phyloP scores from a whole-genome alignment of 2,797 vertebrate species.

The Thamnophis elegans region DNA sequence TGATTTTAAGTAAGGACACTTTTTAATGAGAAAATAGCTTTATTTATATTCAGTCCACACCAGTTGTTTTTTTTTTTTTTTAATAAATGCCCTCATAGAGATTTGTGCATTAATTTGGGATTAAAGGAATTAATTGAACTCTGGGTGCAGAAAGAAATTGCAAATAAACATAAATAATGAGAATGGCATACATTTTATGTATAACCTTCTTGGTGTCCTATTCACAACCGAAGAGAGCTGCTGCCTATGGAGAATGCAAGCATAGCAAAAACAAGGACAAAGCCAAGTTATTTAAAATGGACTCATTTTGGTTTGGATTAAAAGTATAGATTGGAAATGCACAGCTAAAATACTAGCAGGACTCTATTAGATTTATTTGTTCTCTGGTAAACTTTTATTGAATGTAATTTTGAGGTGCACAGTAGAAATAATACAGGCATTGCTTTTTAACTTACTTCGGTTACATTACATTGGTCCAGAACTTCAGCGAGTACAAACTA shows the following conservation, averaged over 20 bases:
- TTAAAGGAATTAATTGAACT: neutral
- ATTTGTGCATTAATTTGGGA: neutral
- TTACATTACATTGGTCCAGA: neutral
- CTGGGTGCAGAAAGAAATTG: neutral
- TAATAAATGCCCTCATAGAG: neutral
- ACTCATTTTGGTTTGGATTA: neutral
- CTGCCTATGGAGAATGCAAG: neutral
- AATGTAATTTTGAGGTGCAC: neutral
- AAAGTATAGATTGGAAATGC: neutral
- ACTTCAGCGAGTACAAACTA: neutral
- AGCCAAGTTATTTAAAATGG: neutral
- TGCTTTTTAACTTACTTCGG: neutral
- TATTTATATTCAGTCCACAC: neutral
- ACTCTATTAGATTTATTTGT: neutral
- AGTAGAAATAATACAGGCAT: neutral
- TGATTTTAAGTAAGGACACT: neutral
- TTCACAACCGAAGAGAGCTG: neutral
- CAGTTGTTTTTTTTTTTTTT: neutral
- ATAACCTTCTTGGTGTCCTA: neutral
- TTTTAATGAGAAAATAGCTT: neutral
- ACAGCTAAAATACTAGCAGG: neutral
- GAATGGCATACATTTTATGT: neutral
- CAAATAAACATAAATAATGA: neutral
- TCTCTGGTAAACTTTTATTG: neutral
- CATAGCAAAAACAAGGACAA: neutral